These are phyloP conservation scores for Drosophila pseudotakahashii DNA, from an alignment of 2,888 invertebrate genomes.

Conservation along the genomic window DNA sequence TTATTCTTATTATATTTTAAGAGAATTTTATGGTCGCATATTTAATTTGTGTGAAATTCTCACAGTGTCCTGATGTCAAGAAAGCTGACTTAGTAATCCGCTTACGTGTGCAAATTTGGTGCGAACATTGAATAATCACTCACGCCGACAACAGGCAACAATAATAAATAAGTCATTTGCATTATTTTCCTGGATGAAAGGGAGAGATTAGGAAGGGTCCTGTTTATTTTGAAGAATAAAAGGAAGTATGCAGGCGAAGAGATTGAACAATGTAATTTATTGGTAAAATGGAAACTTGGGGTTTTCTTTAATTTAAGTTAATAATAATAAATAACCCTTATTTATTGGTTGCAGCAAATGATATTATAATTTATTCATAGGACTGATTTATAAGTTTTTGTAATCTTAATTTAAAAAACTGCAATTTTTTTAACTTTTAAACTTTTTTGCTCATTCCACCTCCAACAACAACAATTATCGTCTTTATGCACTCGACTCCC, in stretches of 20 bases:
- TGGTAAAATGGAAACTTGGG: background rate
- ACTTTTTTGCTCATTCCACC: background rate
- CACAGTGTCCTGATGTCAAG: constrained; percentile 7
- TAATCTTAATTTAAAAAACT: background rate
- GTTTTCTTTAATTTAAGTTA: background rate
- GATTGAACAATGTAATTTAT: background rate
- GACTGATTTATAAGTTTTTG: too few species aligned
- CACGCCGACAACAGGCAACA: constrained; percentile 41
- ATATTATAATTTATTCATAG: background rate
- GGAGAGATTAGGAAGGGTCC: constrained; percentile 5
- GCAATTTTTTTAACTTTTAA: background rate
- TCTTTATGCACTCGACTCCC: constrained; percentile 18
- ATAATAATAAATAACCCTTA: too few species aligned
- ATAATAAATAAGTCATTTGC: constrained; percentile 46
- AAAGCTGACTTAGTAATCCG: constrained; percentile 54
- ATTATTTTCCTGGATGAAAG: constrained; percentile 18
- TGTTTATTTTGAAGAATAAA: constrained; percentile 7
- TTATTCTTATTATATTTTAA: background rate
- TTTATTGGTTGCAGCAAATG: background rate
- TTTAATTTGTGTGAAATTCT: background rate
- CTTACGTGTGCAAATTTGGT: constrained; percentile 63
- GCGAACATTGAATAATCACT: constrained; percentile 72
- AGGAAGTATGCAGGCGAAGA: background rate
- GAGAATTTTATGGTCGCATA: background rate
- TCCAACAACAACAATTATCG: constrained; percentile 7